A percentile compares a stretch with the other conserved stretches of the same genome.
phyloP scores from a whole-genome alignment of 1,140 invertebrate species.

The Aplysia californica region DNA sequence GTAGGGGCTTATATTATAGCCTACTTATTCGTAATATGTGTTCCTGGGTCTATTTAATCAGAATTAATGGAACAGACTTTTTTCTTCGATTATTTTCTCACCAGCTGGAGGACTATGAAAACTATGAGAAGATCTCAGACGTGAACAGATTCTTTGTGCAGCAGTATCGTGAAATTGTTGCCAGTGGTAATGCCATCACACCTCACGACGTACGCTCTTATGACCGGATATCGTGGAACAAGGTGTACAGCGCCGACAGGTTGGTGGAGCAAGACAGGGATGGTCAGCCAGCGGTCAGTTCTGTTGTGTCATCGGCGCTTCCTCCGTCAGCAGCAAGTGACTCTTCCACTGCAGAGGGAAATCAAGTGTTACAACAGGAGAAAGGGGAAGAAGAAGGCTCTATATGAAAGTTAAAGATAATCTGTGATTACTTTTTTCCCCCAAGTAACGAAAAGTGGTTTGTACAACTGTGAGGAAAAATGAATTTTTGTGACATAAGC shows the following conservation, averaged over 20 bases:
- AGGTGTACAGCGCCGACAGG: constrained; percentile 42
- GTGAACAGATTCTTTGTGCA: constrained; percentile 74
- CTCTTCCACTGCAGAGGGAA: no score
- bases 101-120: constrained; percentile 79
- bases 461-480: no score
- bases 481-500: no score
- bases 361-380: no score
- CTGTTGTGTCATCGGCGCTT: no score
- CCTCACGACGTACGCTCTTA: constrained; percentile 39
- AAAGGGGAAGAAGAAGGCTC: no score
- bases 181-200: constrained; percentile 30
- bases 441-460: no score
- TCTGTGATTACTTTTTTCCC: no score
- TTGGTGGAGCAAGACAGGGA: neutral
- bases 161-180: constrained; percentile 42
- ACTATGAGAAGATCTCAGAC: constrained; percentile 79
- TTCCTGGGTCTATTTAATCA: neutral
- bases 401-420: no score
- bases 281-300: neutral
- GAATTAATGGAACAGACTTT: neutral
- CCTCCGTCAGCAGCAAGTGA: no score
- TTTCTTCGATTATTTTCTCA: neutral
- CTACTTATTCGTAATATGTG: neutral
- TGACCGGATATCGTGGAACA: constrained; percentile 41
- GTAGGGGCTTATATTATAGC: neutral